Percentiles rank a stretch among this genome's conserved stretches.
phyloP scores from a whole-genome alignment of 2,888 invertebrate species.

The Mythimna loreyi region DNA sequence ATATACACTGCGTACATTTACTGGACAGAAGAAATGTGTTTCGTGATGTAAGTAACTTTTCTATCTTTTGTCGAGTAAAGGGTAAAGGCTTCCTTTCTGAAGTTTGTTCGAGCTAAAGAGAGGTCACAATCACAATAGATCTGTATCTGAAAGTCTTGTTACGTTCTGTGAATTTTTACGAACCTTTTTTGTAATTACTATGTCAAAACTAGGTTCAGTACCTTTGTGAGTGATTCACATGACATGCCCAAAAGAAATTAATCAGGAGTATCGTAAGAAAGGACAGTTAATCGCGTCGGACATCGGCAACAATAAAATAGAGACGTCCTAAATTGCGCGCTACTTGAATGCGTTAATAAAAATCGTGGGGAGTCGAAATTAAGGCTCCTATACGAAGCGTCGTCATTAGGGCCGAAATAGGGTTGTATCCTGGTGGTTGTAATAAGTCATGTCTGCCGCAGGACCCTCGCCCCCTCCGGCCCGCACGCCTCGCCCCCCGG shows the following conservation, averaged over 20 bases:
- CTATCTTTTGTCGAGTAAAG: slow-evolving; percentile 71
- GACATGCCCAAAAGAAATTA: slow-evolving; percentile 58
- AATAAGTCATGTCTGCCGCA: slow-evolving; percentile 90
- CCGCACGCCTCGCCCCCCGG: slow-evolving; percentile 68
- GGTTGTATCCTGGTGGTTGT: slow-evolving; percentile 89
- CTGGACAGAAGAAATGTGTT: slow-evolving; percentile 65
- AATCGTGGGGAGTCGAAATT: slow-evolving; percentile 89
- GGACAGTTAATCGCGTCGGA: slow-evolving; percentile 55
- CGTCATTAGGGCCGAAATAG: slow-evolving; percentile 90
- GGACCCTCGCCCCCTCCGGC: slow-evolving; percentile 77
- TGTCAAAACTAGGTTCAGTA: slow-evolving; percentile 36
- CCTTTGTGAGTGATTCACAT: slow-evolving; percentile 25
- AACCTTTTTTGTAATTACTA: slow-evolving; percentile 58
- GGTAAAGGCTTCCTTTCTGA: slow-evolving; percentile 70
- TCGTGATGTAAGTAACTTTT: slow-evolving; percentile 72
- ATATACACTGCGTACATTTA: slow-evolving; percentile 64
- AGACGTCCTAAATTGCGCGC: slow-evolving; percentile 82
- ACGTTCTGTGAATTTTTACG: slow-evolving; percentile 49
- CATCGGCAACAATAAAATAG: slow-evolving; percentile 71
- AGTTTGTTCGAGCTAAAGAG: slow-evolving; percentile 69
- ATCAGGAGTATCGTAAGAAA: slow-evolving; percentile 62
- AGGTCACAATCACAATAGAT: slow-evolving; percentile 71
- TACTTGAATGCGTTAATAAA: slow-evolving; percentile 89
- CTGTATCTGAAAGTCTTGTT: slow-evolving; percentile 70
- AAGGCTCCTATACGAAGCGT: slow-evolving; percentile 86